Evolutionary conservation across 2,888 invertebrate species (phyloP).

Genomic region (Norana najaformis): DNA sequence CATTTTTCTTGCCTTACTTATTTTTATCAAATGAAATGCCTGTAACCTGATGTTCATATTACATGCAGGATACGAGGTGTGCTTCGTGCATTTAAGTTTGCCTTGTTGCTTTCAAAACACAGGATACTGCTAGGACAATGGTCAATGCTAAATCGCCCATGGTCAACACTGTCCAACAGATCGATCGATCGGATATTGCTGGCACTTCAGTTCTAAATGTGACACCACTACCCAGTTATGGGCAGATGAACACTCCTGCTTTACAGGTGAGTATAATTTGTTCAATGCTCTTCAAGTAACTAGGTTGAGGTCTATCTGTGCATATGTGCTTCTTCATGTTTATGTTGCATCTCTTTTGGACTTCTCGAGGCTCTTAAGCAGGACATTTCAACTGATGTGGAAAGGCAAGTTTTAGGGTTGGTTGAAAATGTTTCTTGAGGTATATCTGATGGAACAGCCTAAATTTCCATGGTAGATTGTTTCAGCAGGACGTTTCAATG

Average conservation of each 20-base stretch:
- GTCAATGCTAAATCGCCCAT: background rate
- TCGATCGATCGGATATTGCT: background rate
- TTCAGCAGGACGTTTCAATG: no score
- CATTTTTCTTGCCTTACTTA: background rate
- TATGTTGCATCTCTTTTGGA: no score
- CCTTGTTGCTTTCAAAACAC: background rate
- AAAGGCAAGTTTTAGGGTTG: no score
- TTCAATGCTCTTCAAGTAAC: background rate
- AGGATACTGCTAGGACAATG: background rate
- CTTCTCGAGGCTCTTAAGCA: no score
- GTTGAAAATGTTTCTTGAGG: no score
- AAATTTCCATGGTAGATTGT: no score
- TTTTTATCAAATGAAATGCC: no score
- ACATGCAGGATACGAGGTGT: background rate
- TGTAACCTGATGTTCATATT: no score
- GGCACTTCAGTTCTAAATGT: background rate
- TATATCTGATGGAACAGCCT: no score
- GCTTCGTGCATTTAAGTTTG: background rate
- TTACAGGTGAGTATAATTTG: slow-evolving; percentile 10
- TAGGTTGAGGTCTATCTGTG: no score
- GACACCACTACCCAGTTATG: slow-evolving; percentile 10
- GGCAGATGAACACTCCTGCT: slow-evolving; percentile 16
- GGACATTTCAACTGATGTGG: no score
- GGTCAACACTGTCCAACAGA: background rate
- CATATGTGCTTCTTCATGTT: no score